A percentile compares a stretch with the other conserved stretches of the same genome.
These are phyloP conservation scores for Ophioderma brevispina DNA, from an alignment of 35 echinoderm and acorn worm genomes.

Conservation along the genomic window DNA sequence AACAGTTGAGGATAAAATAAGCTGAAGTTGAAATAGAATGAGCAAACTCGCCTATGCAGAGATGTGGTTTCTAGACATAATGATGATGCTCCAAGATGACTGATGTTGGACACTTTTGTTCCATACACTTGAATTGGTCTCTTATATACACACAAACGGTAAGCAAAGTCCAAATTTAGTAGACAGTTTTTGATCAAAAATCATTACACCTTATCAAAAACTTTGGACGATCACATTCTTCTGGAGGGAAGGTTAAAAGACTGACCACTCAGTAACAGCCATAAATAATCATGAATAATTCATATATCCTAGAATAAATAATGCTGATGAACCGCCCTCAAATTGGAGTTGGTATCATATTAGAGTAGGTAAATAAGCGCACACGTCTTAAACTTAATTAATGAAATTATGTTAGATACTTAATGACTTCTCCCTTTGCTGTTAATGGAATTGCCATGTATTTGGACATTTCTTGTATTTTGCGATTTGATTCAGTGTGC, in stretches of 20 bases:
- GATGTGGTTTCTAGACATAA: neutral
- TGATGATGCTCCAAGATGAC: neutral
- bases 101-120: neutral
- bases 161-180: neutral
- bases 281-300: neutral
- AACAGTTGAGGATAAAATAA: no score
- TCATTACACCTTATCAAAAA: conserved; percentile 1
- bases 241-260: neutral
- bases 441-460: neutral
- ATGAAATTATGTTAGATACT: no score
- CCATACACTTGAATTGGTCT: neutral
- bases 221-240: neutral
- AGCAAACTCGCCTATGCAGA: no score
- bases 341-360: no score
- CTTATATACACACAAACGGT: neutral
- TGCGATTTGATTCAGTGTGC: neutral
- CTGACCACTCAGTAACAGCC: neutral
- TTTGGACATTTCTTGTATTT: neutral
- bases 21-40: no score
- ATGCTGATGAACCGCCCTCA: no score
- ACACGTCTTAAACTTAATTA: no score
- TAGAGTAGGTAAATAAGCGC: no score
- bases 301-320: neutral
- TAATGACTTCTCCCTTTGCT: neutral
- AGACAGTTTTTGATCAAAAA: neutral